A percentile compares a stretch with the other conserved stretches of the same genome.
These are phyloP conservation scores for Indri indri DNA, from an alignment of 2,113 vertebrate species.

Conservation along the genomic window DNA sequence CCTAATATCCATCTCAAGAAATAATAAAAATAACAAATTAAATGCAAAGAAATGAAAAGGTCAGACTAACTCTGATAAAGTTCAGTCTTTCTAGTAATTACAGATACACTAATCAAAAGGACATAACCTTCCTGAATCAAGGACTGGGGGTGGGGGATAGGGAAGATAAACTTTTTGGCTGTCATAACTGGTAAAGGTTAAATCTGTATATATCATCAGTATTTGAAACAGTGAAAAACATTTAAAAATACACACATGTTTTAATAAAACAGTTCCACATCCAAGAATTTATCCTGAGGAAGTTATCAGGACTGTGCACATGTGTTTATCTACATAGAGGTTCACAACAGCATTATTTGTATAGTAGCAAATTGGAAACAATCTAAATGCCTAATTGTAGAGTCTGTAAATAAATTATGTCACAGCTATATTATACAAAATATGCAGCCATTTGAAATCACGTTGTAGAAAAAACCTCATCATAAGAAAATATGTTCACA, in stretches of 20 bases:
- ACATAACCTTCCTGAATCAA: background rate
- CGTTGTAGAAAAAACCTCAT: conserved; percentile 32
- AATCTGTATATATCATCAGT: background rate
- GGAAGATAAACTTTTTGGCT: background rate
- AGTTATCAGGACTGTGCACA: background rate
- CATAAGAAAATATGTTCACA: conserved; percentile 45
- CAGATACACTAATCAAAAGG: conserved; percentile 33
- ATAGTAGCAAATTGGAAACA: conserved; percentile 23
- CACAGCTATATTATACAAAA: background rate
- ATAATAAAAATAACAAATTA: background rate
- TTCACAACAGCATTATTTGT: conserved; percentile 43
- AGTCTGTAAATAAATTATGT: conserved; percentile 56
- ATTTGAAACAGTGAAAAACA: conserved; percentile 27
- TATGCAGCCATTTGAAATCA: conserved; percentile 20
- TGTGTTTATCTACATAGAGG: conserved; percentile 4
- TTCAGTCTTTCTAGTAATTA: background rate
- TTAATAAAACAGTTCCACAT: conserved; percentile 26
- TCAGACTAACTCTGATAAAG: too few species aligned
- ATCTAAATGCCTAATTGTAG: conserved; percentile 1
- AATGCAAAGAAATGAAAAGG: background rate
- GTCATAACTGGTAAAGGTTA: background rate
- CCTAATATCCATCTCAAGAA: background rate
- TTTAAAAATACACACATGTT: background rate
- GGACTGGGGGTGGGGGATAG: background rate
- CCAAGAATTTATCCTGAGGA: conserved; percentile 25